Evolutionary conservation across 2,797 vertebrate genomes (phyloP).

Genomic region (Muscicapa striata): DNA sequence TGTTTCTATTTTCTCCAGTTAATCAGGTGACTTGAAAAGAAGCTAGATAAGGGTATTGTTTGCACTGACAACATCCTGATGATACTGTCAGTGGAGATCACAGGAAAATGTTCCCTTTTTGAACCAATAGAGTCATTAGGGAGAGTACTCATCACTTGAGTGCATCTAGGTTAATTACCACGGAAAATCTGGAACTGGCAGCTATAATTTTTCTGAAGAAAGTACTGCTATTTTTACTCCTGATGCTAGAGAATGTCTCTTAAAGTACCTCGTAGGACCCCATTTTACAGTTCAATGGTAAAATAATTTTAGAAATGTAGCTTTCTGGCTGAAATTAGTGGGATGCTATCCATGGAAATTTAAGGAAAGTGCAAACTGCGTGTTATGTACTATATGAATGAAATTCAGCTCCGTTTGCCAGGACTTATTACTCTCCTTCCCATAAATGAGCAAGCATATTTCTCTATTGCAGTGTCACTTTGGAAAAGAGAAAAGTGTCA

Average conservation of each 20-base stretch:
- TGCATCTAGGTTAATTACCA: constrained; percentile 90
- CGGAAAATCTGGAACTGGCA: constrained; percentile 77
- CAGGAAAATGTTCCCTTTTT: constrained; percentile 83
- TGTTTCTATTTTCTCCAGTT: constrained; percentile 89
- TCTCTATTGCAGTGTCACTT: constrained; percentile 49
- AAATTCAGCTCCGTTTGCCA: constrained; percentile 31
- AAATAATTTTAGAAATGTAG: constrained; percentile 49
- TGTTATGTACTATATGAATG: background rate
- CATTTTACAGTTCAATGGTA: constrained; percentile 2
- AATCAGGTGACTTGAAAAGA: constrained; percentile 96
- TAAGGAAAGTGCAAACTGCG: background rate
- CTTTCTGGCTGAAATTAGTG: constrained; percentile 2
- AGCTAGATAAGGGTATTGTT: constrained; percentile 95
- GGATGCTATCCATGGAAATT: constrained; percentile 4
- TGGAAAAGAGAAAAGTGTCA: constrained; percentile 45
- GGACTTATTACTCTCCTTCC: background rate
- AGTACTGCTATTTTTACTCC: constrained; percentile 61
- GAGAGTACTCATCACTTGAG: constrained; percentile 88
- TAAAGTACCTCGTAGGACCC: constrained; percentile 22
- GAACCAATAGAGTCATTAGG: constrained; percentile 87
- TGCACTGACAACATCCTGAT: constrained; percentile 91
- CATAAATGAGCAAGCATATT: constrained; percentile 36
- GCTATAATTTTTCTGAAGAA: constrained; percentile 68
- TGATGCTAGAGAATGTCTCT: constrained; percentile 49
- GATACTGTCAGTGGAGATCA: constrained; percentile 81